These are phyloP conservation scores for Rhabdomys pumilio DNA, from an alignment of 2,797 vertebrate genomes.

Conservation along the genomic window DNA sequence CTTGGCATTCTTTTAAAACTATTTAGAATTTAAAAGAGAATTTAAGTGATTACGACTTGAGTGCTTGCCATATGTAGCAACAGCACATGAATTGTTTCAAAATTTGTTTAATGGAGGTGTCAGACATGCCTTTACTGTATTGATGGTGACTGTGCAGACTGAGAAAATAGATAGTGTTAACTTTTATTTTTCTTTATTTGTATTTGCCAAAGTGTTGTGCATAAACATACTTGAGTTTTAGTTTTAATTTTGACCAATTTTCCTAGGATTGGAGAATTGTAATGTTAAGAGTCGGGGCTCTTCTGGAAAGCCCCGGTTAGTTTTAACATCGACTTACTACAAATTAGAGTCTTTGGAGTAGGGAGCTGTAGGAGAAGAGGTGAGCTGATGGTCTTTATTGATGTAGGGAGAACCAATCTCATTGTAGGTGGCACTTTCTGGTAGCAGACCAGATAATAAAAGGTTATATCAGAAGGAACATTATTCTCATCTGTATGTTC, in stretches of 20 bases:
- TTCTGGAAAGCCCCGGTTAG: neutral
- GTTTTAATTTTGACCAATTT: constrained; percentile 8
- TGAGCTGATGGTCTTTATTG: neutral
- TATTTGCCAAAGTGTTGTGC: constrained; percentile 25
- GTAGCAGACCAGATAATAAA: neutral
- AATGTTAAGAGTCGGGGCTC: neutral
- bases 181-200: neutral
- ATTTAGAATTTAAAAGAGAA: constrained; percentile 70
- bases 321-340: neutral
- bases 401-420: neutral
- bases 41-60: neutral
- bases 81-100: neutral
- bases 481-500: neutral
- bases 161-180: neutral
- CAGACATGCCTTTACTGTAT: neutral
- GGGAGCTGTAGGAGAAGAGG: neutral
- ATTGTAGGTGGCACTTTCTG: neutral
- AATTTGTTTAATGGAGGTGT: neutral
- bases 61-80: constrained; percentile 40
- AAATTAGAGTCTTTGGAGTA: neutral
- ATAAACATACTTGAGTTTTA: neutral
- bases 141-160: neutral
- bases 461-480: neutral
- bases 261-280: neutral
- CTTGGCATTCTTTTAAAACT: constrained; percentile 48